Evolutionary conservation across 2,113 vertebrate species (phyloP).

Genomic region (Myotis davidii): DNA sequence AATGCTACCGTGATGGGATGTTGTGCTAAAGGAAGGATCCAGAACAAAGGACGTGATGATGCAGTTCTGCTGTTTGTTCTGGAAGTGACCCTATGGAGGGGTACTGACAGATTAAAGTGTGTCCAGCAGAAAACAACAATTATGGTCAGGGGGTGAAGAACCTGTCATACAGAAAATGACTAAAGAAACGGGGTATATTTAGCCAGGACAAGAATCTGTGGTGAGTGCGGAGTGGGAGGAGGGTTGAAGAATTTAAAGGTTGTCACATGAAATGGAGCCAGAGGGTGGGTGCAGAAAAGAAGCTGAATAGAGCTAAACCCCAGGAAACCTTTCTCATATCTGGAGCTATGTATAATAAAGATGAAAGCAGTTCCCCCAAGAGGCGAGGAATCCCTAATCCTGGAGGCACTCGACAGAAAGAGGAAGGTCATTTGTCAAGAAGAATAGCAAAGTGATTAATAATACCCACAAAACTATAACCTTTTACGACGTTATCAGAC

Average conservation of each 20-base stretch:
- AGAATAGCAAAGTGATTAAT: slow-evolving; percentile 24
- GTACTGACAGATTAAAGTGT: background rate
- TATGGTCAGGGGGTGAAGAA: background rate
- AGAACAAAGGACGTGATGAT: background rate
- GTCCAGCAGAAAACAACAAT: background rate
- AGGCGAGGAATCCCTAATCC: background rate
- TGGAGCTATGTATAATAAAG: background rate
- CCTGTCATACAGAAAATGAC: background rate
- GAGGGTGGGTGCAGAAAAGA: background rate
- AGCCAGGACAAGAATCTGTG: background rate
- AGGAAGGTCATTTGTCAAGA: background rate
- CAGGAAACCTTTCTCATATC: background rate
- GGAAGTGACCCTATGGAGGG: background rate
- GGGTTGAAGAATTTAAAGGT: background rate
- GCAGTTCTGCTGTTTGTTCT: background rate
- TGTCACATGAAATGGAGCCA: background rate
- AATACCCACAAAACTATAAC: background rate
- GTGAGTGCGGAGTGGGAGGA: background rate
- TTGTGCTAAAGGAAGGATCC: slow-evolving; percentile 5
- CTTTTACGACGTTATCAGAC: background rate
- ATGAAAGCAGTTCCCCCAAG: background rate
- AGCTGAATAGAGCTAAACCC: background rate
- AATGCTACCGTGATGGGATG: background rate
- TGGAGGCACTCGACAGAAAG: slow-evolving; percentile 2
- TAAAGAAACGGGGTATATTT: slow-evolving; percentile 6